These are phyloP conservation scores for Drosophila mojavensis DNA, from an alignment of 1,140 invertebrate species.

Conservation along the genomic window DNA sequence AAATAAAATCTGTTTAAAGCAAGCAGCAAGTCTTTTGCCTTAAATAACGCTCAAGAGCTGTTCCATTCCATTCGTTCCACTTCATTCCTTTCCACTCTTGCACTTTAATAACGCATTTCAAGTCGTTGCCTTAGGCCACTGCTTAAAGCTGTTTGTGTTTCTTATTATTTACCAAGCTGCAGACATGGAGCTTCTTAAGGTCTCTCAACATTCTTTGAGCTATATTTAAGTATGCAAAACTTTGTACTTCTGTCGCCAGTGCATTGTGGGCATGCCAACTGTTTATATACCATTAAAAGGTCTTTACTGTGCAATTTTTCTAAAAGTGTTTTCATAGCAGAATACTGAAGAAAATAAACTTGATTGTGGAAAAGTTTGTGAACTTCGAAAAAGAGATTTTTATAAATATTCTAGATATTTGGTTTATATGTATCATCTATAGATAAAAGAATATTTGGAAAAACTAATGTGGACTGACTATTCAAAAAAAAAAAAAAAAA, in stretches of 20 bases:
- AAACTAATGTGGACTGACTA: too few species aligned
- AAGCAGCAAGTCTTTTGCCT: constrained; percentile 47
- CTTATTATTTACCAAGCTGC: neutral
- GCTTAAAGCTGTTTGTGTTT: neutral
- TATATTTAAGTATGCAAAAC: neutral
- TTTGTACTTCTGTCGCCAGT: too few species aligned
- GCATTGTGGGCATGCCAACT: neutral
- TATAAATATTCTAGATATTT: neutral
- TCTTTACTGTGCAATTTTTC: too few species aligned
- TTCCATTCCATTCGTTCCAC: constrained; percentile 17
- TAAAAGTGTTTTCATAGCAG: too few species aligned
- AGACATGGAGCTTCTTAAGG: neutral
- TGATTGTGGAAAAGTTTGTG: too few species aligned
- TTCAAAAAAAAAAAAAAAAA: too few species aligned
- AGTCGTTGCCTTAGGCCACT: constrained; percentile 26
- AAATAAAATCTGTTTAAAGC: constrained; percentile 33
- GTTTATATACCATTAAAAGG: neutral
- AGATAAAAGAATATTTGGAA: too few species aligned
- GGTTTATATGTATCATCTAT: too few species aligned
- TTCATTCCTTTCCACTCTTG: neutral
- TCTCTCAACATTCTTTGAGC: neutral
- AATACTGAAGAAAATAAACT: too few species aligned
- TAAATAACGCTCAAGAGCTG: constrained; percentile 18
- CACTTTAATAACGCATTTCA: constrained; percentile 24
- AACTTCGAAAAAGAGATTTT: too few species aligned